Base-by-base conservation (phyloP, 1,140 invertebrate species). In the Drosophila tsacasi region DNA sequence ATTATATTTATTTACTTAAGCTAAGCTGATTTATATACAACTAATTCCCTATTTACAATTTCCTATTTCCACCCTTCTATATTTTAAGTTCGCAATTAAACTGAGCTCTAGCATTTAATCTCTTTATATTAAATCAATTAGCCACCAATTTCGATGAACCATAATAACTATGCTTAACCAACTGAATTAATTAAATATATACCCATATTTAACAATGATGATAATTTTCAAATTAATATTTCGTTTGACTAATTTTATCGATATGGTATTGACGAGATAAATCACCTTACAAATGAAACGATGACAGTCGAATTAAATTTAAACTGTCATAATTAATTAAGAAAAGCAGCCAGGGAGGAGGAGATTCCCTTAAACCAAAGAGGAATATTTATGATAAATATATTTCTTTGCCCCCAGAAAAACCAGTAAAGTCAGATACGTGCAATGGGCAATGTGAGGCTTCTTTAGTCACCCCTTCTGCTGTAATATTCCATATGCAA, bases 401-500 rank as follows among this genome's bases (percentile, higher is more conserved):
- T 42, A 42, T 42, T 35, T 32, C 6, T 32, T n/a, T 23, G 10
- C 27, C n/a, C 27, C 40, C 21, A 44, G 25, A 42, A 15, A 39
- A 69, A 65, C 37, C 39, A 49, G 69, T 23, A 23, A 23, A 37
- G 30, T 54, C 21, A 21, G 47, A 32, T 2, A 23, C 30, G 12
- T 17, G 69, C 35, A 21, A 17, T 17, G 19, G 35, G 32, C 35
- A 49, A 50, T 19, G 7, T 27, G 19, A 27, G 50, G 40, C 49
- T 39, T 50, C 37, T 59, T 58, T 25, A 35, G 52, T 55, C 32
- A 60, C 59, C 60, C 60, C 54, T 37, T 23, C 58, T 50, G 47
- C 37, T 59, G 52, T 47, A 76, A 76, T 65, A 80, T 76, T 72
- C 55, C 76, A 80, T 67, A 81, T 81, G 81, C 81, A 76, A 67